Evolutionary conservation across 2,888 invertebrate species (phyloP), one percentile per base, ranked within the genome.

Genomic region (Amiota communis): DNA sequence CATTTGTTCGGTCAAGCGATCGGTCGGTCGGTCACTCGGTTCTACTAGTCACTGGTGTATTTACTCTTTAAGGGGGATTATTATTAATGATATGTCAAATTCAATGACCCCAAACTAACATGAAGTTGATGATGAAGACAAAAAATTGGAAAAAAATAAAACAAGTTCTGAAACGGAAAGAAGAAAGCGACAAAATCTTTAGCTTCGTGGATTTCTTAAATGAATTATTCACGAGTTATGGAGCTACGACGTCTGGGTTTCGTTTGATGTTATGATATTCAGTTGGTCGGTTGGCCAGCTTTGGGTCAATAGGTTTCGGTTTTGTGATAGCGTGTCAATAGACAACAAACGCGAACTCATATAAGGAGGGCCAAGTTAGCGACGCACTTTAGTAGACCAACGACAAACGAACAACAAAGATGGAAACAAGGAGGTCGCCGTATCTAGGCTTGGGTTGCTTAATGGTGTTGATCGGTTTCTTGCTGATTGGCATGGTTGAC

Each of bases 261-360:
- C 49, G 63, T 51, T 69, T 0, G 10, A 53, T 57, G 65, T 65
- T 64, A 17, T 23, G 53, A 8, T 51, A 47, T 36, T 36, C 36
- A 6, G 6, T 36, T 36, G 36, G 36, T 6, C 0, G 6, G 2
- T 36, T 36, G 36, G 36, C 36, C 36, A 36, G 36, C 36, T 36
- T 72, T 78, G 81, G 84, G 85, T 86, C 86, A 86, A 83, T 83
- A 77, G 81, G 79, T 80, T 73, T 70, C 36, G 36, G 3, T 36
- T 36, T 36, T 36, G 36, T 36, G 36, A 36, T 36, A 23, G 23
- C 23, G 23, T 23, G 71, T 59, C 56, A 20, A 51, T 23, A 48
- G 49, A n/a, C n/a, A n/a, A n/a, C n/a, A 23, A 23, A 75, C 73
- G 75, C 79, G 79, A 87, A 77, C 79, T 87, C 80, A 87, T 87